Evolutionary conservation across 2,797 vertebrate species (phyloP), one percentile per base, ranked within the genome.

Genomic region (Manis crassicaudata): DNA sequence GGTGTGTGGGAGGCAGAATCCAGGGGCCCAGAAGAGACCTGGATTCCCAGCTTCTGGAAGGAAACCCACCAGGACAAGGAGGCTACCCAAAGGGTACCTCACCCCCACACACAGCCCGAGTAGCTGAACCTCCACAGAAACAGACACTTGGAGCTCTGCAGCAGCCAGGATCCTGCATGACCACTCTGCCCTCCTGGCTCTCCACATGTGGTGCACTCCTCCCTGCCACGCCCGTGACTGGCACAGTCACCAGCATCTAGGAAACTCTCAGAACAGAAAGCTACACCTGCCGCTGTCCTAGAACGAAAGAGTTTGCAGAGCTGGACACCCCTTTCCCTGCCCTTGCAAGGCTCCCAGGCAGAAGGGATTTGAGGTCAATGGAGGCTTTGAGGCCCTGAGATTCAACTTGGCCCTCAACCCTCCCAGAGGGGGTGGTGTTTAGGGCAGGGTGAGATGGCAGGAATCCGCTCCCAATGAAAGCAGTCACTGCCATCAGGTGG

Each of bases 161-260:
- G 37, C 20, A 63, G 50, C 76, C 56, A 77, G 50, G 84, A 87
- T 85, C 87, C 81, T 5, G 32, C 13, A 12, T 0, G 20, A 73
- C 83, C 27, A 63, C 63, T 75, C 54, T 70, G 56, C 7, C 11
- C 27, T 58, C 40, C 90, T 10, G 5, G 20, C 7, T 37, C 50
- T 14, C 73, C 37, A 3, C 0, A 0, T 1, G 54, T 3, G 27
- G 23, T 40, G 20, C 0, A 1, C 37, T 20, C 72, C 63, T 9
- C 20, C 11, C 12, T 40, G 46, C 37, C 32, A 6, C 67, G 21
- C 37, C 32, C 14, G 27, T 8, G 40, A 46, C 40, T 46, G 62
- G 40, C 23, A 7, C 5, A 7, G 77, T 52, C 85, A 35, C 40
- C 10, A 5, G 60, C 7, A 50, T 52, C 76, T 18, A 32, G 73